Evolutionary conservation across 2,888 invertebrate species (phyloP), one percentile per base, ranked within the genome.

Genomic region (Volucella bombylans): DNA sequence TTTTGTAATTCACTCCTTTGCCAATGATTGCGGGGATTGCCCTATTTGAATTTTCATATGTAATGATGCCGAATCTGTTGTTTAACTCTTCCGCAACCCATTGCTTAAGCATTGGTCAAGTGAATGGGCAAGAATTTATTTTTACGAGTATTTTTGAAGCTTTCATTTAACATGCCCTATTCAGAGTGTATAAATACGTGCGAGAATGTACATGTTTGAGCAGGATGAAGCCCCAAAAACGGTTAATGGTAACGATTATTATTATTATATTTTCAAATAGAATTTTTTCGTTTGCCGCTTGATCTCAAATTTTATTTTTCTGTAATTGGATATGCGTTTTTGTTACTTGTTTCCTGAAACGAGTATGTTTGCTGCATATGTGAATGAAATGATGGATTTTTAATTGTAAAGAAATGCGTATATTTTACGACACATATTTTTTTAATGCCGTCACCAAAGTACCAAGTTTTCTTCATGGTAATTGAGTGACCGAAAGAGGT

Each of bases 211-310:
- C 6, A 6, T 31, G 1, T 6, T 23, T 23, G 23, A 23, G 23
- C 23, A 23, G 0, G 31, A 31, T 4, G 6, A 31, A 31, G 31
- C 31, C 31, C 31, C 6, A 31, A 31, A 31, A 31, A 31, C 31
- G 79, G 45, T 83, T 69, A 68, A 79, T 74, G 79, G 52, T 74
- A 41, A 79, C 73, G 73, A 74, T 83, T 83, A 79, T 80, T 65
- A 73, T 79, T 83, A 69, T 78, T 82, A 62, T 78, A 39, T 78
- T 72, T 23, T 23, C 43, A 61, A 68, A 57, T 62, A 73, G 72
- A 47, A 18, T 41, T 72, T 59, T 57, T 59, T 39, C 10, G 54
- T 49, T 12, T n/a, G 31, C 2, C 41, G 15, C 18, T 47, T 39
- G 8, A 61, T 52, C n/a, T 39, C 9, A 10, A 69, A 50, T 64